These are phyloP conservation scores for Trichosurus vulpecula DNA, from an alignment of 2,797 vertebrate genomes.

Conservation along the genomic window DNA sequence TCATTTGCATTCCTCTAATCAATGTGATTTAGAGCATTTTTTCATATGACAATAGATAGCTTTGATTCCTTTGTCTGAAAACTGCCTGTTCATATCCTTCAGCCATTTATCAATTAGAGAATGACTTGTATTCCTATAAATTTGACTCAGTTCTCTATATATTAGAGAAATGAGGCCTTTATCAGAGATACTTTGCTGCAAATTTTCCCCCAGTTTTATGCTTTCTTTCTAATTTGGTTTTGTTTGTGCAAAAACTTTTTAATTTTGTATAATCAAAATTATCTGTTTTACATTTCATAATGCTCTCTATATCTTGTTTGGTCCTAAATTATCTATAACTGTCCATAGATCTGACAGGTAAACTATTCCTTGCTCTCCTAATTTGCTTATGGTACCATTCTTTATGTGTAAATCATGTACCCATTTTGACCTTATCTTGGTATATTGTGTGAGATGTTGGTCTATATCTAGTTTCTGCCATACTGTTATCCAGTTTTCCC, in stretches of 20 bases:
- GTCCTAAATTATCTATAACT: neutral
- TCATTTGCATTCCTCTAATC: neutral
- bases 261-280: neutral
- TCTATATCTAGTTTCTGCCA: neutral
- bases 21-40: neutral
- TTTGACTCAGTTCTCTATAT: neutral
- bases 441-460: neutral
- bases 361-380: neutral
- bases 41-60: neutral
- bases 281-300: neutral
- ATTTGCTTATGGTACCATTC: neutral
- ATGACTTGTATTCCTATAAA: neutral
- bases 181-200: no score
- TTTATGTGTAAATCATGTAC: neutral
- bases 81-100: neutral
- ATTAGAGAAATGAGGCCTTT: no score
- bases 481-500: neutral
- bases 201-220: neutral
- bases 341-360: neutral
- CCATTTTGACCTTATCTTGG: neutral
- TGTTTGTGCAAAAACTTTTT: neutral
- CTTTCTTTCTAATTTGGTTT: neutral
- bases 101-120: neutral
- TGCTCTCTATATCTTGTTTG: neutral
- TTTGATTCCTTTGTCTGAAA: neutral